Evolutionary conservation across 2,797 vertebrate species (phyloP), one percentile per base, ranked within the genome.

Genomic region (Vultur gryphus): DNA sequence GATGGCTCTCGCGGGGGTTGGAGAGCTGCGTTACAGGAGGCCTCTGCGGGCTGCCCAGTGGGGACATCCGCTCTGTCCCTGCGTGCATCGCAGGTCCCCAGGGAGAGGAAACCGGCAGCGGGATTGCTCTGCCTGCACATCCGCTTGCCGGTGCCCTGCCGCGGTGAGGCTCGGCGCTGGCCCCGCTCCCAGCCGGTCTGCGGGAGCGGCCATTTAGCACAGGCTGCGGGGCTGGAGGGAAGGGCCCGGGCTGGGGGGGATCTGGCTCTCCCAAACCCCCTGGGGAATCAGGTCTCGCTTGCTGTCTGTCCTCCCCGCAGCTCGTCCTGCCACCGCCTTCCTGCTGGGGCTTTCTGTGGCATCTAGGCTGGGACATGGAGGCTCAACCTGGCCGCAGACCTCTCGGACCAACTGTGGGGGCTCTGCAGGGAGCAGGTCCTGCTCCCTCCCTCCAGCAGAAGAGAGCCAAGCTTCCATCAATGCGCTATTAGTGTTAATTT

Each of bases 371-470:
- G 81, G 44, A 21, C 2, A 0, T 11, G 23, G 31, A 48, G 41
- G 59, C 14, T 65, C 46, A 51, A 4, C 44, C 35, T 71, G 84
- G 37, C 29, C 13, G 5, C 31, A 48, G 51, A 37, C 14, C 6
- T 21, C 65, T 81, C 0, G 0, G 16, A 33, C 24, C 52, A 77
- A 3, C 26, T 20, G 13, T 0, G 2, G 39, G 85, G 25, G 43
- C 59, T 87, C 52, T 5, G 69, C 69, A 35, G 31, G 37, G 51
- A 64, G 83, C 1, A 1, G 17, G 18, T 81, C 52, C 71, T 13
- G 33, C 58, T 61, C 80, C 33, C 13, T 84, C 72, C 57, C 61
- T 69, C 25, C 6, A 16, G 54, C 35, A 76, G 51, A 35, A 67
- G 23, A 25, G 46, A 79, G 62, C 87, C 33, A 54, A 51, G 48